These are phyloP conservation scores for Hydropsyche tenuis DNA, from an alignment of 1,140 invertebrate species.

Conservation along the genomic window DNA sequence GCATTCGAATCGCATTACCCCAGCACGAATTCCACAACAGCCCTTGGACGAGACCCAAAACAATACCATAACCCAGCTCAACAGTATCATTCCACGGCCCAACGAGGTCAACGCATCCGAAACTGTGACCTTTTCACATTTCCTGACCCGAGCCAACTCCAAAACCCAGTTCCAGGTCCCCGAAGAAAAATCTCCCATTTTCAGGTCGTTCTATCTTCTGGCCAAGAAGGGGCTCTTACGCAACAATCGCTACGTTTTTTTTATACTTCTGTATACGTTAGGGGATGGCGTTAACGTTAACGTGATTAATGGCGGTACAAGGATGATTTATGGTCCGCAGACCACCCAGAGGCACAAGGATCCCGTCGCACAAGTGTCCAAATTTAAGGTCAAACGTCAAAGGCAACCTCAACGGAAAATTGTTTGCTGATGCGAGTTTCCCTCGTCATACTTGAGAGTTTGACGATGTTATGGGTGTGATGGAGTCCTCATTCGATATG, in stretches of 20 bases:
- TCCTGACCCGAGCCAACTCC: too few species aligned
- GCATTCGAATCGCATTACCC: too few species aligned
- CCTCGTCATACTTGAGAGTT: background rate
- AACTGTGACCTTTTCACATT: too few species aligned
- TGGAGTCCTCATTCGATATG: too few species aligned
- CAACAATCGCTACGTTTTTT: conserved; percentile 38
- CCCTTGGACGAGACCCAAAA: too few species aligned
- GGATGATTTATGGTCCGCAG: conserved; percentile 38
- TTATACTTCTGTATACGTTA: background rate
- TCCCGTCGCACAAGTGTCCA: conserved; percentile 1
- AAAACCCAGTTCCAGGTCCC: too few species aligned
- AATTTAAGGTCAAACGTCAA: conserved; percentile 29
- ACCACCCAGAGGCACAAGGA: background rate
- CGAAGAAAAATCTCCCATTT: background rate
- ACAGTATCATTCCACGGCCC: too few species aligned
- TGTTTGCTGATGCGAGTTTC: conserved; percentile 2
- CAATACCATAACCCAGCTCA: too few species aligned
- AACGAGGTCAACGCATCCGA: too few species aligned
- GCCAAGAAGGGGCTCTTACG: conserved; percentile 20
- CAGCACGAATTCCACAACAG: too few species aligned
- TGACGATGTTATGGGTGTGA: background rate
- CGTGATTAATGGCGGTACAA: conserved; percentile 36
- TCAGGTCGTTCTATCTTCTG: background rate
- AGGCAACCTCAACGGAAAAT: conserved; percentile 29
- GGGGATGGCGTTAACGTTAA: conserved; percentile 2